Evolutionary conservation across 1,140 invertebrate species (phyloP).

Genomic region (Carposina sasakii): DNA sequence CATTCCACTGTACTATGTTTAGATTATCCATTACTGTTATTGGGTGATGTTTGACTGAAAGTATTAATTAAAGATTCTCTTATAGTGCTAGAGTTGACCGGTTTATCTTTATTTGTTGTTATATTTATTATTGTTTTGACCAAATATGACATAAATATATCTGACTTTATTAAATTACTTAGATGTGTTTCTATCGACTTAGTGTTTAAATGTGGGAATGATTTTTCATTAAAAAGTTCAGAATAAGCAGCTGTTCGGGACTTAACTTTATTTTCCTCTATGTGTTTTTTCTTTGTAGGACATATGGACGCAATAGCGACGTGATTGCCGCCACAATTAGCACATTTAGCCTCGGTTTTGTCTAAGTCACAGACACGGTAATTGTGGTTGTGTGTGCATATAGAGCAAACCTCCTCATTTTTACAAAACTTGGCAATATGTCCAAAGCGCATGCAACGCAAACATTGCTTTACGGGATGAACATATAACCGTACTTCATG

Average conservation of each 20-base stretch:
- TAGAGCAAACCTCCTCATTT: conserved; percentile 20
- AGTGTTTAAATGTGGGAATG: not conserved
- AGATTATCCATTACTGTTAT: conserved; percentile 2
- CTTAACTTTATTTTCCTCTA: conserved; percentile 14
- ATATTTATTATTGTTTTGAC: no score
- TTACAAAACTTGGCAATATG: conserved; percentile 28
- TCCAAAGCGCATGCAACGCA: conserved; percentile 19
- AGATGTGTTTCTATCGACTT: no score
- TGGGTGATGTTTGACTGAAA: no score
- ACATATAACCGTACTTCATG: conserved; percentile 20
- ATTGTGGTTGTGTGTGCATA: conserved; percentile 18
- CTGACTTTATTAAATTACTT: no score
- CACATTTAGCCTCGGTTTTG: conserved; percentile 11
- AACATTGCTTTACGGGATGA: conserved; percentile 28
- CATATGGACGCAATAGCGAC: conserved; percentile 14
- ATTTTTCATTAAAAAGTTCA: conserved; percentile 10
- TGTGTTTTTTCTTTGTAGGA: conserved; percentile 19
- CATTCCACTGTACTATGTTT: conserved; percentile 25
- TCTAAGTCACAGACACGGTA: conserved; percentile 12
- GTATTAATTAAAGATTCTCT: no score
- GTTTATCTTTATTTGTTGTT: no score
- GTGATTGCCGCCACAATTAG: conserved; percentile 19
- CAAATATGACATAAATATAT: no score
- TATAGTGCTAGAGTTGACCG: no score
- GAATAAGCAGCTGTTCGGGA: conserved; percentile 6